Conservation (phyloP, 2,888 invertebrate genomes). For the Agrotis exclamationis region DNA sequence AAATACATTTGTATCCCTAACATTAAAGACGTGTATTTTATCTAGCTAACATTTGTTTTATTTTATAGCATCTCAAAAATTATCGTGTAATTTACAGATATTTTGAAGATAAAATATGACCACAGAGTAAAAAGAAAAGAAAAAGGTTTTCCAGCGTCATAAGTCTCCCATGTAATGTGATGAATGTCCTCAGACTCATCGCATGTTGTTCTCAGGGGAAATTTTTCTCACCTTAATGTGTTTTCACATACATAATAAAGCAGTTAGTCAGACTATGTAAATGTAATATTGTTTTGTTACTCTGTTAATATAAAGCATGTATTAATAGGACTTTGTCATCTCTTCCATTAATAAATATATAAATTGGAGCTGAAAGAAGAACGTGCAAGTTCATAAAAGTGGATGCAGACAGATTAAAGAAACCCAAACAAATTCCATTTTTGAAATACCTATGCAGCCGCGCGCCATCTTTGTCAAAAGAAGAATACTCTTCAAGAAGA, state of each 20-base stretch:
- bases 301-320: neutral
- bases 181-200: conserved; percentile 20
- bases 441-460: too few species aligned
- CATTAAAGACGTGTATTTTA: neutral
- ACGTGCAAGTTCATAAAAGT: too few species aligned
- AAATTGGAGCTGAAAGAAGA: too few species aligned
- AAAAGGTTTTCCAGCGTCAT: conserved; percentile 7
- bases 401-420: too few species aligned
- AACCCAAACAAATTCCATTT: too few species aligned
- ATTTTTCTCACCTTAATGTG: conserved; percentile 39
- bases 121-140: conserved; percentile 2
- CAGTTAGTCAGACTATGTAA: neutral
- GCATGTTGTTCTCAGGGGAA: conserved; percentile 28
- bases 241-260: conserved; percentile 31
- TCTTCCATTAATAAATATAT: too few species aligned
- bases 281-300: neutral
- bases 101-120: conserved; percentile 1
- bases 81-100: neutral
- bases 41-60: neutral
- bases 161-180: conserved; percentile 23
- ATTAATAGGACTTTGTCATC: neutral
- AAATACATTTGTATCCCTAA: neutral
- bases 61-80: neutral
- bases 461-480: too few species aligned
- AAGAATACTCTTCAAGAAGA: too few species aligned